Base-by-base conservation (phyloP, 2,113 vertebrate species). In the Rhagologus leucostigma region DNA sequence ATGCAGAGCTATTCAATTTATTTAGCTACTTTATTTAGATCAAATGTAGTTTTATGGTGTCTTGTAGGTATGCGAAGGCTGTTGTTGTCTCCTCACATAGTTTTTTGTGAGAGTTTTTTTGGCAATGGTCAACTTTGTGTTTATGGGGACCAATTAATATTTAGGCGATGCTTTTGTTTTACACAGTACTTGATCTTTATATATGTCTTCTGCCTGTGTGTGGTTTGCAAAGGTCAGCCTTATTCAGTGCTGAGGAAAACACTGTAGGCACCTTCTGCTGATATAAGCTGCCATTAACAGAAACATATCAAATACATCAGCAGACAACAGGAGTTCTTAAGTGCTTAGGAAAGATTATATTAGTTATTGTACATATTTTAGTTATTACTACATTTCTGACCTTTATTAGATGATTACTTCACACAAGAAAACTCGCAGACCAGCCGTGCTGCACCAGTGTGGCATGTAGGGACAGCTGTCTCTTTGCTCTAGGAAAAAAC, bases 361-460 rank as follows among this genome's bases (percentile, higher is more conserved):
- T 64, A 27, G 32, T 77, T 68, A 68, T 60, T 92, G 44, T 78
- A 91, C 52, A 57, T 94, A 78, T 87, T 95, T 95, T 57, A 87
- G 65, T 57, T 56, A 46, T 92, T 76, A 89, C 77, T 71, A 24
- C 44, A 49, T 55, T 92, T 89, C 52, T 97, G 68, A 89, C 86
- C 56, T 91, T 91, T 93, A 71, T 71, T 84, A 81, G 50, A 35
- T 62, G 21, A 74, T 86, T 90, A 82, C 29, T 87, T 96, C 84
- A 89, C 57, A 24, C 0, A 2, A 89, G 53, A 39, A 67, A 78
- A 67, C 46, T 83, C 0, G 0, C 63, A 91, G 69, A 47, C 26
- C 33, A 55, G 68, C 33, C 0, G 0, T 70, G 73, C n/a, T 41
- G 44, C 0, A 1, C n/a, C 46, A 14, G 0, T n/a, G 39, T 35